phyloP scores from a whole-genome alignment of 2,888 invertebrate genomes.

The Thymelicus sylvestris region DNA sequence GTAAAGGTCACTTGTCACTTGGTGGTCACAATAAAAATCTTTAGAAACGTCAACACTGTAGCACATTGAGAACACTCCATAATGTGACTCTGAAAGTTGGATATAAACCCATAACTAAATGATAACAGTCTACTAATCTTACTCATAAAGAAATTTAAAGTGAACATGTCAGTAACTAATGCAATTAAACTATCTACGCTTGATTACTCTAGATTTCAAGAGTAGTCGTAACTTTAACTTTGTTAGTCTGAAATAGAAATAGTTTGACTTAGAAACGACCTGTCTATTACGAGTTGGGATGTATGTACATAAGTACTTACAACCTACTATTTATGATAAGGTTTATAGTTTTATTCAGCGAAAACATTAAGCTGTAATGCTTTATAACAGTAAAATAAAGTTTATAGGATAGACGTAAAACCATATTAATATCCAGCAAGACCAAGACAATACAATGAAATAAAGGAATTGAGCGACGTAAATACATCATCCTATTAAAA shows the following conservation, averaged over 20 bases:
- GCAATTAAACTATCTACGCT: conserved; percentile 21
- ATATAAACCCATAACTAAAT: background rate
- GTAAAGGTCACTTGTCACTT: too few species aligned
- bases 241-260: conserved; percentile 11
- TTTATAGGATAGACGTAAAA: too few species aligned
- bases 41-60: too few species aligned
- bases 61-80: too few species aligned
- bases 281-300: background rate
- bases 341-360: too few species aligned
- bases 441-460: background rate
- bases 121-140: background rate
- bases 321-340: too few species aligned
- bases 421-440: background rate
- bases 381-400: too few species aligned
- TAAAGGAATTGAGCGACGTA: background rate
- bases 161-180: conserved; percentile 15
- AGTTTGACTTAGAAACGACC: background rate
- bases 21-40: too few species aligned
- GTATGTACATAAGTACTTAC: background rate
- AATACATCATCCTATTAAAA: background rate
- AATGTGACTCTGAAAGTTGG: too few species aligned
- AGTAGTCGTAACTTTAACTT: conserved; percentile 3
- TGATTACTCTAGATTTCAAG: background rate
- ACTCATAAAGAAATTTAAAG: conserved; percentile 10
- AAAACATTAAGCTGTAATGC: too few species aligned